These are phyloP conservation scores for Allolobophora icterica DNA, from an alignment of 2,888 invertebrate species.

Conservation along the genomic window DNA sequence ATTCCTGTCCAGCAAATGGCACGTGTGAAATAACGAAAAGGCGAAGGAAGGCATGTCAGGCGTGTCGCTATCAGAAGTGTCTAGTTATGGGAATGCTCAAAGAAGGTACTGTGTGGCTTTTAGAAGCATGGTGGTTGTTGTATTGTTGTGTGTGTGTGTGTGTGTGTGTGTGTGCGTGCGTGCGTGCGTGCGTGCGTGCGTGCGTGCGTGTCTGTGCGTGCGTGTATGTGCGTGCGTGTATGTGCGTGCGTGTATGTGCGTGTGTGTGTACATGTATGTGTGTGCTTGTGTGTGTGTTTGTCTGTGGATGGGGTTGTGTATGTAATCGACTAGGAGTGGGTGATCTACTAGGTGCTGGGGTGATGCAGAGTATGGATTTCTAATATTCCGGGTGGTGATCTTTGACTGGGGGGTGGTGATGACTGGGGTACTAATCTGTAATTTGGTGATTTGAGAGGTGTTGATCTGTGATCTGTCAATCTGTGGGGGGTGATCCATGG, in stretches of 20 bases:
- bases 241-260: conserved; percentile 12
- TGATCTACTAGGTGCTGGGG: background rate
- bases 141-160: conserved; percentile 25
- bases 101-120: conserved; percentile 71
- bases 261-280: background rate
- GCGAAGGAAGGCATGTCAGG: conserved; percentile 93
- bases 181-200: too few relatives aligned
- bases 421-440: background rate
- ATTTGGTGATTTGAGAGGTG: background rate
- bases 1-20: conserved; percentile 92
- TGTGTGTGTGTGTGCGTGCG: background rate
- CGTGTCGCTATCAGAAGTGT: conserved; percentile 95
- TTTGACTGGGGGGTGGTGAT: too few relatives aligned
- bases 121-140: background rate
- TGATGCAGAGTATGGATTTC: background rate
- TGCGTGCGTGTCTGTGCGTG: too few relatives aligned
- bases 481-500: background rate
- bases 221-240: too few relatives aligned
- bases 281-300: conserved; percentile 28
- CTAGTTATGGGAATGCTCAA: conserved; percentile 94
- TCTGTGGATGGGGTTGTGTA: background rate
- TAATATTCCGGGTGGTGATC: background rate
- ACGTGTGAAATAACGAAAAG: conserved; percentile 97
- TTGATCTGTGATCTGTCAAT: background rate
- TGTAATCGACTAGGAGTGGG: background rate